Evolutionary conservation across 2,888 invertebrate genomes (phyloP).

Genomic region (Hetaerina titia): DNA sequence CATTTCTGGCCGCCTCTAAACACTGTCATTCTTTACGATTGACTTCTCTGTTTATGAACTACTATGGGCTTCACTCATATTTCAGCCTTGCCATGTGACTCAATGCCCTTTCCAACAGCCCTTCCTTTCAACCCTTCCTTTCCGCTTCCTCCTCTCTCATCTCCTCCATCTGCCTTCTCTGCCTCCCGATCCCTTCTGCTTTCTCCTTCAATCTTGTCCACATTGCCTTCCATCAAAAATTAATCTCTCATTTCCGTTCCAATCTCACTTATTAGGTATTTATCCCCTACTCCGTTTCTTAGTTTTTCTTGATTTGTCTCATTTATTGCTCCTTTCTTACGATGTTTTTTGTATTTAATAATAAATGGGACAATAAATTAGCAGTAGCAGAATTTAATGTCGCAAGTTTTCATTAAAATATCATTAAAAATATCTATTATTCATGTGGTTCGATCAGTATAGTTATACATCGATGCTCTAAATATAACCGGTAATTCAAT

Average conservation of each 20-base stretch:
- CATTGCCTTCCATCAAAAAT: neutral
- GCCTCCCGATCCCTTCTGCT: neutral
- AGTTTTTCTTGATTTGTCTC: too few species aligned
- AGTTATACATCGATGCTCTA: too few species aligned
- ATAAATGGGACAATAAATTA: too few species aligned
- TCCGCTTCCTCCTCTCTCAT: neutral
- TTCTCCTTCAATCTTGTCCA: neutral
- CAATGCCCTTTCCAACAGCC: conserved; percentile 27
- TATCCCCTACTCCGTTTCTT: too few species aligned
- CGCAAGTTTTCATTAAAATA: too few species aligned
- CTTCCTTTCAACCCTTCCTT: neutral
- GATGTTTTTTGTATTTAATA: too few species aligned
- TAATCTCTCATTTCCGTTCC: too few species aligned
- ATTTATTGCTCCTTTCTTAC: neutral
- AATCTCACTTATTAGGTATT: too few species aligned
- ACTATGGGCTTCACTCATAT: conserved; percentile 55
- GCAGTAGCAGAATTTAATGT: too few species aligned
- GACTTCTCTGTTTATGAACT: conserved; percentile 65
- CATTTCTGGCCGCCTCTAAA: conserved; percentile 61
- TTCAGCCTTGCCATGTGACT: conserved; percentile 32
- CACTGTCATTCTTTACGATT: conserved; percentile 66
- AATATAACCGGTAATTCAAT: too few species aligned
- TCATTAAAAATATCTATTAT: too few species aligned
- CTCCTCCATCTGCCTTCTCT: neutral
- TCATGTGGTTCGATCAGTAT: too few species aligned